A percentile compares a stretch with the other conserved stretches of the same genome.
These are phyloP conservation scores for Carabus problematicus DNA, from an alignment of 2,888 invertebrate species.

Conservation along the genomic window DNA sequence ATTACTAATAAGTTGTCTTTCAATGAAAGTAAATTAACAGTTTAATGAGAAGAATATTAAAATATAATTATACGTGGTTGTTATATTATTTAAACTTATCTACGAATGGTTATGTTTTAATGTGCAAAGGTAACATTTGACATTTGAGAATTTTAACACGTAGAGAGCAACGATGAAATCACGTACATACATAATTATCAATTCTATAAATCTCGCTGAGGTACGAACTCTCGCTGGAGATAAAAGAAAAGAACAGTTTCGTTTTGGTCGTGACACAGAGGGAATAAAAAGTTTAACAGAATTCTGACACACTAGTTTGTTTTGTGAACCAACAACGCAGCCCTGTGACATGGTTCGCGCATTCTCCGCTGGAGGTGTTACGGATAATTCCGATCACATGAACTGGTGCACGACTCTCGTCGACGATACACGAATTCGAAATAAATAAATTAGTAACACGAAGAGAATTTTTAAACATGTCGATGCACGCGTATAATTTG, in stretches of 20 bases:
- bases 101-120: too few relatives aligned
- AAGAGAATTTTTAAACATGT: too few relatives aligned
- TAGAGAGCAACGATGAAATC: constrained; percentile 24
- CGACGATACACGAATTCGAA: neutral
- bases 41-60: neutral
- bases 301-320: constrained; percentile 38
- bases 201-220: constrained; percentile 39
- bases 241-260: constrained; percentile 34
- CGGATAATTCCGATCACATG: neutral
- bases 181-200: constrained; percentile 42
- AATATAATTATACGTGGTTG: neutral
- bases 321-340: constrained; percentile 26
- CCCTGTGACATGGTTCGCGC: neutral
- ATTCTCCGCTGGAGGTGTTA: constrained; percentile 13
- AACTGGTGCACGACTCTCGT: constrained; percentile 14
- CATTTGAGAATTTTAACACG: constrained; percentile 39
- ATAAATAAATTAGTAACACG: constrained; percentile 20
- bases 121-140: too few relatives aligned
- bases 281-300: constrained; percentile 38
- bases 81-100: neutral
- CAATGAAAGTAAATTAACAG: neutral
- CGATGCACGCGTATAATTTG: too few relatives aligned
- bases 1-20: neutral
- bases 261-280: constrained; percentile 32
- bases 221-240: constrained; percentile 28